These are phyloP conservation scores for Drosophila melanocephala DNA, from an alignment of 2,888 invertebrate species.

Conservation along the genomic window DNA sequence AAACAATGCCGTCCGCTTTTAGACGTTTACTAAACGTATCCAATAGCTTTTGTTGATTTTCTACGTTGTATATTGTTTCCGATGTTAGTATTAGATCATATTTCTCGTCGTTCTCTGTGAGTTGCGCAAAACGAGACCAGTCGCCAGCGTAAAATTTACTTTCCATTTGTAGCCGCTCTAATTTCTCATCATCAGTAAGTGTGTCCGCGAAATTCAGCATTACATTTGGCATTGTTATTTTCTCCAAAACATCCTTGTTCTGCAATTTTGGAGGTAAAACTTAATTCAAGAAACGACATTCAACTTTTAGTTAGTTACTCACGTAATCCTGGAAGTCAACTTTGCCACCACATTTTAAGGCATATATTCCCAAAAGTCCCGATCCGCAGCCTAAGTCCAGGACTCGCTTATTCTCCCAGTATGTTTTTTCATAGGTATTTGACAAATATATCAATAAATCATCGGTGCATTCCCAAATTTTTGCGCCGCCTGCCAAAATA, in stretches of 20 bases:
- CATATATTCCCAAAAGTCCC: constrained; percentile 94
- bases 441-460: constrained; percentile 91
- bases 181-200: constrained; percentile 44
- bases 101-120: constrained; percentile 85
- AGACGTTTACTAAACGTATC: constrained; percentile 88
- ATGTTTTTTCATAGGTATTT: constrained; percentile 83
- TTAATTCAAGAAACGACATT: not conserved
- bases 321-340: constrained; percentile 98
- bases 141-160: constrained; percentile 90
- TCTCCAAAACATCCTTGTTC: constrained; percentile 94
- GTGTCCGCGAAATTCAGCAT: constrained; percentile 87
- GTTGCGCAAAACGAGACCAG: constrained; percentile 88
- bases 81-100: constrained; percentile 96
- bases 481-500: constrained; percentile 91
- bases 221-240: constrained; percentile 93
- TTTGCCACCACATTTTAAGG: constrained; percentile 88
- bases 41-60: constrained; percentile 92
- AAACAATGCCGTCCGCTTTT: constrained; percentile 88
- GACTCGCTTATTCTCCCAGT: constrained; percentile 87
- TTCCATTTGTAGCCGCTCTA: constrained; percentile 34
- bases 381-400: constrained; percentile 97
- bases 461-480: constrained; percentile 97
- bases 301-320: constrained; percentile 83
- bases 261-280: constrained; percentile 85
- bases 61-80: constrained; percentile 96